A percentile compares a stretch with the other conserved stretches of the same genome.
Conservation (phyloP, 2,113 vertebrate genomes). For the Pomatorhinus ruficollis region DNA sequence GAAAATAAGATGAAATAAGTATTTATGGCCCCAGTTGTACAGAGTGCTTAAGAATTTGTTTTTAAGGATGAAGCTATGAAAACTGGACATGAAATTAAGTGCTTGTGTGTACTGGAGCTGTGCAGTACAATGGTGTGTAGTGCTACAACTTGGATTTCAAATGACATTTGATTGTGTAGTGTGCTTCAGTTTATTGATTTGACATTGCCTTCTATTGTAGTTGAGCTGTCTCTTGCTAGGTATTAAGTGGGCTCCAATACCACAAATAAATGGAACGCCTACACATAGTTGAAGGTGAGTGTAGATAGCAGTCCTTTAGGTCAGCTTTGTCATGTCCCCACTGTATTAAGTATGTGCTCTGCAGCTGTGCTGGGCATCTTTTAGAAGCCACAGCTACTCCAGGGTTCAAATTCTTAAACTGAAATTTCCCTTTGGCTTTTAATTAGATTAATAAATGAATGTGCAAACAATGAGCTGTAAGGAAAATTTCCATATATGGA, state of each 20-base stretch:
- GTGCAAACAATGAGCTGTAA: neutral
- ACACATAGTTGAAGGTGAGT: neutral
- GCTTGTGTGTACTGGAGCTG: neutral
- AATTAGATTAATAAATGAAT: neutral
- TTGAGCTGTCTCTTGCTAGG: neutral
- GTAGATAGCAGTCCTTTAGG: neutral
- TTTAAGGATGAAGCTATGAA: neutral
- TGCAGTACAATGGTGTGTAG: neutral
- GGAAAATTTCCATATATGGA: neutral
- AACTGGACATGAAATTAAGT: neutral
- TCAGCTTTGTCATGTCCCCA: neutral
- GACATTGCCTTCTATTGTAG: neutral
- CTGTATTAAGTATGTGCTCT: neutral
- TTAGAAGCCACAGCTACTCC: neutral
- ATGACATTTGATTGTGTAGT: neutral
- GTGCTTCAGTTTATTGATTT: neutral
- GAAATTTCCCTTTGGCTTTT: neutral
- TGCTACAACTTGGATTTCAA: neutral
- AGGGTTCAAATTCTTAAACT: neutral
- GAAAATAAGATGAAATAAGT: neutral
- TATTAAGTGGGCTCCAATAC: neutral
- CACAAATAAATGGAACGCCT: neutral
- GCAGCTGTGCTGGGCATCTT: neutral
- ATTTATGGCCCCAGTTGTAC: neutral
- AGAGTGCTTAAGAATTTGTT: neutral